Evolutionary conservation across 2,797 vertebrate species (phyloP).

Genomic region (Lutra lutra): DNA sequence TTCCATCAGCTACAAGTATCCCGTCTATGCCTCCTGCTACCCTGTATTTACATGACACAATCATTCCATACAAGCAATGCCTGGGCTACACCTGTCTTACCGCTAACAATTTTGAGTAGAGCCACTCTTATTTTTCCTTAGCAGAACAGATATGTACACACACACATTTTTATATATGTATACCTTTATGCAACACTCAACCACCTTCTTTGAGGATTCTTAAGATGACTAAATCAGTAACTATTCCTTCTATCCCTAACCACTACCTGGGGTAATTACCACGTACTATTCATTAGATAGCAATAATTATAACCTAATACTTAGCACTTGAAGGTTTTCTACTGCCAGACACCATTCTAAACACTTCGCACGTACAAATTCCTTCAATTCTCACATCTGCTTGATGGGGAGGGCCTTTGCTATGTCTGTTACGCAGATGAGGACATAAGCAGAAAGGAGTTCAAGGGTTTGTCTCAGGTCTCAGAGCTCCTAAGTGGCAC

Average conservation of each 20-base stretch:
- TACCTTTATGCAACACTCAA: background rate
- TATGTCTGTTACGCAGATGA: background rate
- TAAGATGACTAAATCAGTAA: background rate
- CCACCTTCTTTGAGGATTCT: background rate
- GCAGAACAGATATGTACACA: background rate
- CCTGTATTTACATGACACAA: background rate
- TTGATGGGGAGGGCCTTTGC: background rate
- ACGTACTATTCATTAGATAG: background rate
- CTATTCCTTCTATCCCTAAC: conserved; percentile 24
- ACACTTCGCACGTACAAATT: background rate
- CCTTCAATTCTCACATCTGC: background rate
- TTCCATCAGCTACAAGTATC: background rate
- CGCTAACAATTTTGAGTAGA: background rate
- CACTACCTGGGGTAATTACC: background rate
- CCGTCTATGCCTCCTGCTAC: background rate
- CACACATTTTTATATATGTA: background rate
- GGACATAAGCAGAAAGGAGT: background rate
- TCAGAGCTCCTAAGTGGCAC: background rate
- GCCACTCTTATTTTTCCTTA: background rate
- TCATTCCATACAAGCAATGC: background rate
- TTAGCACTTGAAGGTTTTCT: background rate
- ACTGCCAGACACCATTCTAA: background rate
- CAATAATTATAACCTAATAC: background rate
- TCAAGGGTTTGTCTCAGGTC: background rate
- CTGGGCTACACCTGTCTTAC: background rate